Base-by-base conservation (phyloP, 2,888 invertebrate genomes). In the Dolichomitus sp. region DNA sequence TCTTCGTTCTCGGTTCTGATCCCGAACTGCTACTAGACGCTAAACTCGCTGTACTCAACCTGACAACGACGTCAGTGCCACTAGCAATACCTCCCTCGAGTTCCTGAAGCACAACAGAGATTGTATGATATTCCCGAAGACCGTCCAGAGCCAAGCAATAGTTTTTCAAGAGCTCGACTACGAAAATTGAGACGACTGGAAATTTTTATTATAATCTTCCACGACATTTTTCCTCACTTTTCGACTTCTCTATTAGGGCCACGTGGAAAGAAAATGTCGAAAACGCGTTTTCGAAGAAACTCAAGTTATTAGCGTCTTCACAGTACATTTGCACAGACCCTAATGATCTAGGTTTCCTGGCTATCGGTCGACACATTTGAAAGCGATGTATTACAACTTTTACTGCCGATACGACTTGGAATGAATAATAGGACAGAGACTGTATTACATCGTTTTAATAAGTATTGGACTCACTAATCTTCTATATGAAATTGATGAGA, bases 21-120 rank as follows among this genome's bases (percentile, higher is more conserved):
- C 95, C 94, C 54, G 94, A 91, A 78, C 94, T 94, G 74, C 95
- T 94, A 80, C 95, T 95, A 0, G 95, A 95, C 37, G 95, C 95
- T 48, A 95, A 92, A 86, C 95, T 95, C 27, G 95, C 94, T 33
- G 95, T 95, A 87, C 95, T 95, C 33, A 95, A 89, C 78, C 95
- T 92, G 33, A 95, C 94, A 33, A 94, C 93, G 45, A 91, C 92
- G 42, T 91, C 92, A 5, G 87, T 89, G 2, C 87, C 87, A 27
- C 82, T 80, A 14, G 85, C 80, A 27, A 86, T 83, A 61, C 87
- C 86, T 19, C 77, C 80, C 48, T 87, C 88, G 50, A 84, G 74
- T 76, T 87, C 89, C 81, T 87, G 73, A 45, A 33, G 23, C 37
- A 54, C 42, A 17, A 40, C n/a, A 27, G 52, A 12, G 12, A 63